Conservation (phyloP, 2,113 vertebrate species). For the Damaliscus lunatus region DNA sequence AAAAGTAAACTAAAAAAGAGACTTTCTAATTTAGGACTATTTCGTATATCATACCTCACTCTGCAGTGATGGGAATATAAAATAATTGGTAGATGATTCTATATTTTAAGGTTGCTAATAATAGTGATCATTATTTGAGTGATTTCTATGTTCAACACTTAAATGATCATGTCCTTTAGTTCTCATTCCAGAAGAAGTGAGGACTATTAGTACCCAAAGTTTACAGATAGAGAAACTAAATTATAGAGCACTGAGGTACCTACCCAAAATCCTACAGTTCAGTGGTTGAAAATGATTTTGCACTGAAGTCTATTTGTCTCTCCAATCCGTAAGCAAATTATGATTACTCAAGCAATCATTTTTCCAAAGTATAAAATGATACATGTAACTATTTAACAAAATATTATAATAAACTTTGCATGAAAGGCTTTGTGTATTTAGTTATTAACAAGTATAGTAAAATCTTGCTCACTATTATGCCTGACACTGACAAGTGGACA, state of each 20-base stretch:
- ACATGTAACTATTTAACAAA: background rate
- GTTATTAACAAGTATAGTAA: background rate
- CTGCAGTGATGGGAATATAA: background rate
- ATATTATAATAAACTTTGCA: background rate
- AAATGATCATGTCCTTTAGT: background rate
- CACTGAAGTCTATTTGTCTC: background rate
- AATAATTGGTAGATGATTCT: background rate
- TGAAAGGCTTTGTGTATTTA: background rate
- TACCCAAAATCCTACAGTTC: background rate
- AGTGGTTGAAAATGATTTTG: background rate
- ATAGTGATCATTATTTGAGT: background rate
- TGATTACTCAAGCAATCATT: background rate
- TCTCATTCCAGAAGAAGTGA: background rate
- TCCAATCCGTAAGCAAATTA: background rate
- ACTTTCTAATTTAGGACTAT: background rate
- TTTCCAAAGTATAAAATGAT: background rate
- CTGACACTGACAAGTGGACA: background rate
- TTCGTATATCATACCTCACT: background rate
- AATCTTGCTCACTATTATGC: background rate
- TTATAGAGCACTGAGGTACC: background rate
- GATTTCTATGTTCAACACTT: background rate
- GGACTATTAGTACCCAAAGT: background rate
- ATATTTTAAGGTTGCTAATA: background rate
- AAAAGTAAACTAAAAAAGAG: background rate
- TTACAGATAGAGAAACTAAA: background rate